Conservation (phyloP, 2,113 vertebrate species). For the Lycocorax pyrrhopterus region DNA sequence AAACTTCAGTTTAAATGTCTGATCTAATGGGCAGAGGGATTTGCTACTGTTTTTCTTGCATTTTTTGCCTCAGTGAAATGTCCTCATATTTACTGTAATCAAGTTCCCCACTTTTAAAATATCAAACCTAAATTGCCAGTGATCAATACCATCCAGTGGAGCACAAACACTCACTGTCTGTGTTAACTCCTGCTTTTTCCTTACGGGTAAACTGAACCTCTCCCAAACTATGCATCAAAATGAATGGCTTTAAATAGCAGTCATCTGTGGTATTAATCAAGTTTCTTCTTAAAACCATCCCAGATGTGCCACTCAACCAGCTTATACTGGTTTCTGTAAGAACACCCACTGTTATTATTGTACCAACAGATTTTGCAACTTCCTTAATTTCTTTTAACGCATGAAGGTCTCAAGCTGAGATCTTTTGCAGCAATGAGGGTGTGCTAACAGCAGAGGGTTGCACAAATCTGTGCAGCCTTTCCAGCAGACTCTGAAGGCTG, state of each 20-base stretch:
- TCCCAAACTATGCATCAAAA: slow-evolving; percentile 45
- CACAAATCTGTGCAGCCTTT: slow-evolving; percentile 9
- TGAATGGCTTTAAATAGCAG: slow-evolving; percentile 54
- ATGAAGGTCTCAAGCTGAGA: slow-evolving; percentile 43
- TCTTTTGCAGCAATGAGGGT: slow-evolving; percentile 16
- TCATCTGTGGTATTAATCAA: slow-evolving; percentile 66
- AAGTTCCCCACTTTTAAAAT: neutral
- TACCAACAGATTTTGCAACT: slow-evolving; percentile 66
- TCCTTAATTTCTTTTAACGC: slow-evolving; percentile 64
- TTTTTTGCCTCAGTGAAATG: neutral
- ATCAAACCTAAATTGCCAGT: neutral
- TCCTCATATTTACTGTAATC: neutral
- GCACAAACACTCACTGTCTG: neutral
- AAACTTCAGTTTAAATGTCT: neutral
- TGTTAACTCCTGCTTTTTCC: slow-evolving; percentile 49
- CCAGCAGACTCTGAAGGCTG: neutral
- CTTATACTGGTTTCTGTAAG: slow-evolving; percentile 64
- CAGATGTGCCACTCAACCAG: slow-evolving; percentile 70
- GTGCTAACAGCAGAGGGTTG: slow-evolving; percentile 43
- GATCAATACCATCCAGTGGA: neutral
- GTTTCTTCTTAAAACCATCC: slow-evolving; percentile 67
- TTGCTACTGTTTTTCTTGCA: neutral
- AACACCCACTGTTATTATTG: slow-evolving; percentile 68
- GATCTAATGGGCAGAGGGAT: neutral
- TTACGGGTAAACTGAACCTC: slow-evolving; percentile 35